Evolutionary conservation across 2,113 vertebrate species (phyloP).

Genomic region (Malurus elegans): DNA sequence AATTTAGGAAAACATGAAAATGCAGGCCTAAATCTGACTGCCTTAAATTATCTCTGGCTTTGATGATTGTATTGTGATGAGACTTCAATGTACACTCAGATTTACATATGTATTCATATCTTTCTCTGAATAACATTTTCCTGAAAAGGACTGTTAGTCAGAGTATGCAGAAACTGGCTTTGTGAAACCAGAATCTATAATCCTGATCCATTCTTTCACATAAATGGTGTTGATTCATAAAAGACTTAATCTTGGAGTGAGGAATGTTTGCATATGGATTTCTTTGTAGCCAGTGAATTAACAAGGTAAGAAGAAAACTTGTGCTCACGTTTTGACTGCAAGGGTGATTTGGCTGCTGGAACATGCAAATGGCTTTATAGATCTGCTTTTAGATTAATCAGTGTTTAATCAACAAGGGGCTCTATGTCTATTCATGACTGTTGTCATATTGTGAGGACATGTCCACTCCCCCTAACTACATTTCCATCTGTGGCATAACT

Average conservation of each 20-base stretch:
- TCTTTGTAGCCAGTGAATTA: neutral
- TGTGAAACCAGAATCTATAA: neutral
- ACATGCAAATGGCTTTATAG: neutral
- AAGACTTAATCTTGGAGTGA: neutral
- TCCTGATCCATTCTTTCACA: neutral
- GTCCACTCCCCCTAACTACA: neutral
- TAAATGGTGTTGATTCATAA: neutral
- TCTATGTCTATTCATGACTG: neutral
- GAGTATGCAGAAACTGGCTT: neutral
- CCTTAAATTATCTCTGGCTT: neutral
- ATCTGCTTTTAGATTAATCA: neutral
- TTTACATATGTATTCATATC: neutral
- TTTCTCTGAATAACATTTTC: neutral
- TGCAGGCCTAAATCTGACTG: neutral
- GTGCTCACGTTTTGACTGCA: neutral
- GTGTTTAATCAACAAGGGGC: neutral
- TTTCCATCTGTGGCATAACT: neutral
- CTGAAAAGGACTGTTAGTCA: neutral
- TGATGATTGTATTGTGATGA: neutral
- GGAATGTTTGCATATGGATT: neutral
- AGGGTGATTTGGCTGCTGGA: neutral
- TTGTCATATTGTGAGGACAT: neutral
- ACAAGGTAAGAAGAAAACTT: neutral
- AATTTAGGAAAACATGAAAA: neutral
- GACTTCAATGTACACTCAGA: neutral